Evolutionary conservation across 1,140 invertebrate species (phyloP).

Genomic region (Cepaea nemoralis): DNA sequence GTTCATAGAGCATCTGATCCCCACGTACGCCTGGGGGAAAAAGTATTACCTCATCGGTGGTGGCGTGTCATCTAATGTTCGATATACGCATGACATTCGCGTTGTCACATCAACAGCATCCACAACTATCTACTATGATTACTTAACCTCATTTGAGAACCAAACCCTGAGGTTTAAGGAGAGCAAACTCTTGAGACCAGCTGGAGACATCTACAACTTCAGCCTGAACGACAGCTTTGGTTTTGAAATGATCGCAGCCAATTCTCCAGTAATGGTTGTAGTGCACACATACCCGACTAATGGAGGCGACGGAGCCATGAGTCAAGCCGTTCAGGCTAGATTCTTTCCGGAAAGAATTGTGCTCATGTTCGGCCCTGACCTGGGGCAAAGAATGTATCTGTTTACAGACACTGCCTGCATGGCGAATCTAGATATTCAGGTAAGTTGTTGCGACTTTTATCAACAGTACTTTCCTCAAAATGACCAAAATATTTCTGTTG

Average conservation of each 20-base stretch:
- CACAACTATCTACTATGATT: background rate
- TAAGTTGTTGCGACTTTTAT: too few species aligned
- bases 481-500: too few species aligned
- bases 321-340: background rate
- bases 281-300: background rate
- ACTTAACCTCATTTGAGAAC: background rate
- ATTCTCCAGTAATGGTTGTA: background rate
- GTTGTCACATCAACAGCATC: background rate
- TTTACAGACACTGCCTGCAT: background rate
- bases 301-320: background rate
- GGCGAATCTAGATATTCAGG: background rate
- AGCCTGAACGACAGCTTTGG: background rate
- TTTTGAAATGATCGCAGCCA: background rate
- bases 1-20: background rate
- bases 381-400: background rate
- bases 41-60: background rate
- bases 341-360: background rate
- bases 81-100: background rate
- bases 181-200: background rate
- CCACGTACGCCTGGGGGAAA: background rate
- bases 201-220: background rate
- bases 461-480: too few species aligned
- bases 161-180: background rate
- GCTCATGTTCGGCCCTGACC: background rate
- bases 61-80: background rate